Conservation (phyloP, 2,888 invertebrate genomes). For the Carabus problematicus region DNA sequence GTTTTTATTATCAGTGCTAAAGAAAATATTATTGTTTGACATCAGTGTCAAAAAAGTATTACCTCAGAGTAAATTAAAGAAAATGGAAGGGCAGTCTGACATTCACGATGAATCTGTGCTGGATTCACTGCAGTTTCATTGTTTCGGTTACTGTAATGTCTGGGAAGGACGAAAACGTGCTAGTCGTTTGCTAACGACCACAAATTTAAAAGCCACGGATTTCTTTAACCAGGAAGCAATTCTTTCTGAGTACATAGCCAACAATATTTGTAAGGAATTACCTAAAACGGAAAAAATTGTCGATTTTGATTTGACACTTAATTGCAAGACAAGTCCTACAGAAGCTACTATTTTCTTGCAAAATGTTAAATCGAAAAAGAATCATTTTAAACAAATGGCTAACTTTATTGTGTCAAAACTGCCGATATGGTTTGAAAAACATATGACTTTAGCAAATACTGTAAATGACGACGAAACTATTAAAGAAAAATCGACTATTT, state of each 20-base stretch:
- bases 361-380: slow-evolving; percentile 51
- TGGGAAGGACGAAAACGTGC: slow-evolving; percentile 53
- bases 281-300: slow-evolving; percentile 48
- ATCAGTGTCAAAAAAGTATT: slow-evolving; percentile 50
- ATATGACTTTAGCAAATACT: slow-evolving; percentile 23
- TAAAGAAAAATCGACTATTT: not conserved
- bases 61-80: slow-evolving; percentile 53
- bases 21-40: slow-evolving; percentile 51
- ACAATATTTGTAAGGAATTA: slow-evolving; percentile 46
- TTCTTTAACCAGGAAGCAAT: slow-evolving; percentile 55
- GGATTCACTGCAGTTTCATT: slow-evolving; percentile 51
- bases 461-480: not conserved
- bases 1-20: slow-evolving; percentile 53
- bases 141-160: slow-evolving; percentile 53
- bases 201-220: slow-evolving; percentile 47
- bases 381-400: slow-evolving; percentile 52
- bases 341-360: slow-evolving; percentile 50
- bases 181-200: no score
- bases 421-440: slow-evolving; percentile 50
- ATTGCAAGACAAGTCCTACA: slow-evolving; percentile 50
- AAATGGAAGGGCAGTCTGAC: slow-evolving; percentile 53
- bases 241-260: slow-evolving; percentile 53
- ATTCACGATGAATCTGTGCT: slow-evolving; percentile 53
- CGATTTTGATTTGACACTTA: slow-evolving; percentile 53
- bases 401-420: slow-evolving; percentile 51